Evolutionary conservation across 2,113 vertebrate species (phyloP).

Genomic region (Merops nubicus): DNA sequence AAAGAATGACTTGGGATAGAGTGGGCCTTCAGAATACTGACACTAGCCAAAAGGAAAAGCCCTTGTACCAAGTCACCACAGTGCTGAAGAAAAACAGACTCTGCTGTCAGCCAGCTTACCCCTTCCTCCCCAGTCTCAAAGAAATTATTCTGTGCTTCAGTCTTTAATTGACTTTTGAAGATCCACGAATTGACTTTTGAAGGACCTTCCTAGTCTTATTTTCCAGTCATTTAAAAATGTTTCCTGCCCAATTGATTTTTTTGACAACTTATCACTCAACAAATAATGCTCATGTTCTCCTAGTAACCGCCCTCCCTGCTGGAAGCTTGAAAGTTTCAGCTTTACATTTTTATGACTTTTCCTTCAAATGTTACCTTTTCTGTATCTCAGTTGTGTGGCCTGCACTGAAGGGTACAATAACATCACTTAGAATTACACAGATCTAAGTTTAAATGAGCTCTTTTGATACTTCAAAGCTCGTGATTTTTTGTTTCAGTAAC

Average conservation of each 20-base stretch:
- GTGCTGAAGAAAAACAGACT: background rate
- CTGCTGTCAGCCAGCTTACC: background rate
- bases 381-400: background rate
- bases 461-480: background rate
- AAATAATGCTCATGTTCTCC: background rate
- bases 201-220: background rate
- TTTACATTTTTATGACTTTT: background rate
- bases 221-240: background rate
- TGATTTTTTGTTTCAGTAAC: background rate
- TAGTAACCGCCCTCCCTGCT: background rate
- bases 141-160: background rate
- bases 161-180: background rate
- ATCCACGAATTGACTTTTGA: background rate
- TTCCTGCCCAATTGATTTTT: background rate
- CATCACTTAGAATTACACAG: background rate
- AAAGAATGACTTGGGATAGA: background rate
- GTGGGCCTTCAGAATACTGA: background rate
- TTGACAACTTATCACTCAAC: background rate
- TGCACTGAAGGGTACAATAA: background rate
- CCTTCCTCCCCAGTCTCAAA: background rate
- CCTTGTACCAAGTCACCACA: background rate
- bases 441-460: background rate
- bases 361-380: background rate
- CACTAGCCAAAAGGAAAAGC: background rate
- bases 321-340: background rate